Base-by-base conservation (phyloP, 2,113 vertebrate species). In the human region DNA sequence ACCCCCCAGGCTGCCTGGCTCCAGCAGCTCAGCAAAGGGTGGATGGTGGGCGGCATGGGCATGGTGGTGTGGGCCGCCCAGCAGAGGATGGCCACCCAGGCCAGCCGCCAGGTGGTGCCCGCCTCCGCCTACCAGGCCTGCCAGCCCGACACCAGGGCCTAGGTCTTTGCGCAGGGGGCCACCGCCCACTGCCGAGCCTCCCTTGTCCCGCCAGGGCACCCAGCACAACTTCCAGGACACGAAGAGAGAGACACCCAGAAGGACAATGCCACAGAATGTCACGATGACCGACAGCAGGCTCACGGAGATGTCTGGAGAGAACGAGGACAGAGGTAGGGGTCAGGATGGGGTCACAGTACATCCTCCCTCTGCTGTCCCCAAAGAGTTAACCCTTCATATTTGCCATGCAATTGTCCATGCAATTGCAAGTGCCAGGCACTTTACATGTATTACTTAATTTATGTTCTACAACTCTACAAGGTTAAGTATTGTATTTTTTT, bases 171-270 rank as follows among this genome's bases (percentile, higher is more conserved):
- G 78, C 95, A 99, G 98, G 38, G 98, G 96, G 61, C 98, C 97
- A 0, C 97, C 52, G 20, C 97, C 97, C 98, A 98, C 98, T 93
- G 99, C 98, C 43, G 99, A 96, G 98, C 99, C 79, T 16, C 98
- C 98, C 96, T 99, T 99, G 98, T 99, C 99, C 96, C 99, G 97
- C 99, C 99, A 99, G 97, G 99, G 99, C 98, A 99, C 98, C 99
- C 99, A 99, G 98, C 99, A 99, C 43, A 99, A 98, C 98, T 99
- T 99, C 99, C 99, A 99, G 73, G 99, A 99, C 96, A 99, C 99
- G 43, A 99, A 99, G 97, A 99, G 99, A 22, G 99, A 99, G 88
- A 99, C 99, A 4, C 99, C 99, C 93, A 99, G 99, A 45, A 99
- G 99, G 82, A 99, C 99, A 82, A 99, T 99, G 95, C 99, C 99